Percentiles rank a stretch among this genome's conserved stretches.
phyloP scores from a whole-genome alignment of 2,797 vertebrate species.

The Alcedo quadribrachys region DNA sequence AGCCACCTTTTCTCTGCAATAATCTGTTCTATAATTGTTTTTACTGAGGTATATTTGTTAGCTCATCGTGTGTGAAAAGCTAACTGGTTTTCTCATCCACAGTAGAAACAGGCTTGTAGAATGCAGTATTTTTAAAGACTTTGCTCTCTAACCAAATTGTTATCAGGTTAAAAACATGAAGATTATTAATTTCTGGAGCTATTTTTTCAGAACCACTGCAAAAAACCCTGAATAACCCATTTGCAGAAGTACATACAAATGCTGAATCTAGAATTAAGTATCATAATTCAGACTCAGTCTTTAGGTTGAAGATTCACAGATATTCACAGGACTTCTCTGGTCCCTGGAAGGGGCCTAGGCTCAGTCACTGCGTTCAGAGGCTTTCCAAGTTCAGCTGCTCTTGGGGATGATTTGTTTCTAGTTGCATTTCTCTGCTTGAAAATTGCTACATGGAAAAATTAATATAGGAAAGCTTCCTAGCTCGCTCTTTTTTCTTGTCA shows the following conservation, averaged over 20 bases:
- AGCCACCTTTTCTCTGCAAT: neutral
- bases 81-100: neutral
- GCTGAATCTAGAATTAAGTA: neutral
- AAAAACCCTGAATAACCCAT: neutral
- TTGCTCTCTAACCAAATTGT: neutral
- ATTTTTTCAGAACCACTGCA: neutral
- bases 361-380: neutral
- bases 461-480: neutral
- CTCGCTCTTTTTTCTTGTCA: neutral
- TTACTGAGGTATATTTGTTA: slow-evolving; percentile 2
- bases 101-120: neutral
- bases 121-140: neutral
- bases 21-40: neutral
- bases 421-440: neutral
- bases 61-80: slow-evolving; percentile 27
- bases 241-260: neutral
- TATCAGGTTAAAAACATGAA: neutral
- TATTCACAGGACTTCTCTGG: too few species aligned
- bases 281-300: neutral
- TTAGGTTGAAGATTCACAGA: neutral
- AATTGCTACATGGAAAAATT: neutral
- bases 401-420: neutral
- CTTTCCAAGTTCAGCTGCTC: neutral
- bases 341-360: neutral
- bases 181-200: neutral